Evolutionary conservation across 2,797 vertebrate genomes (phyloP), one percentile per base, ranked within the genome.

Genomic region (Danionella dracula): DNA sequence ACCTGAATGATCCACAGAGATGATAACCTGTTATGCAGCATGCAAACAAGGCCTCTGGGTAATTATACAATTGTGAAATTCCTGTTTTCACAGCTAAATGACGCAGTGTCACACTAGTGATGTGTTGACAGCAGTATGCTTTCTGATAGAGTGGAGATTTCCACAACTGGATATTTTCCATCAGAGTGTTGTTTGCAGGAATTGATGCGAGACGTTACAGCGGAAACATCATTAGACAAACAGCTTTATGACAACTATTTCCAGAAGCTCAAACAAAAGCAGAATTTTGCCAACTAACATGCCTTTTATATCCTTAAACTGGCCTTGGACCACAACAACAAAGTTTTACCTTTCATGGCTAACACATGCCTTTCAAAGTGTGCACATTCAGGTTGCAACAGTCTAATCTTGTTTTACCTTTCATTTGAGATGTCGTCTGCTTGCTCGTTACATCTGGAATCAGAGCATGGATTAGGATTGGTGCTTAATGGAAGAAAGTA

Each of bases 371-470:
- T 23, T 35, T 62, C 65, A 61, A 60, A 56, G 51, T 23, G 70
- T 37, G 29, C 67, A 59, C 65, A 54, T 63, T 63, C 50, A 62
- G 45, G 50, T 38, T 13, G 42, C 34, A 46, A 55, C 38, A 41
- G 61, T 56, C 66, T 48, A 41, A 70, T 76, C 73, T 71, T 76
- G 20, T 40, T 80, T 87, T 89, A 89, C 86, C 86, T 87, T 83
- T 67, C 42, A 31, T 73, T 74, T 54, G 77, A 78, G 74, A 68
- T 54, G 71, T 81, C 77, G 73, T 84, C 76, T 80, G 77, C 71
- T 84, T 75, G 69, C 78, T 54, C 72, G 67, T 71, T 81, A 80
- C 76, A 80, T 87, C 86, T 88, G 86, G 76, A 89, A 84, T 78
- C 71, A 88, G 73, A 88, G 78, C 87, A 83, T 76, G 63, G 53